phyloP scores from a whole-genome alignment of 2,888 invertebrate genomes.

The Microplitis deprimator region DNA sequence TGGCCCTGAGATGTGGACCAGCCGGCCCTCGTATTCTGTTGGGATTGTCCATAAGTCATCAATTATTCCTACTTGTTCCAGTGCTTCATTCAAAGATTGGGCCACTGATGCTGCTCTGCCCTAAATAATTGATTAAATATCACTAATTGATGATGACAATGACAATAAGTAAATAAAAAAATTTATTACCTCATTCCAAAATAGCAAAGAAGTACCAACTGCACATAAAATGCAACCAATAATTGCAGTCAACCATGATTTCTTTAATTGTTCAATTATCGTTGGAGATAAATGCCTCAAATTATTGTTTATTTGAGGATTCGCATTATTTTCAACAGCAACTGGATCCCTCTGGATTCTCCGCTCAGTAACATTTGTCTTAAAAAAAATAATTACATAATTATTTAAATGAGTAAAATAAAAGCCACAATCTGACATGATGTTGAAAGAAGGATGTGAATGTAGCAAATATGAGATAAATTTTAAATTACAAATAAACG shows the following conservation, averaged over 20 bases:
- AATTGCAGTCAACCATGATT: constrained; percentile 81
- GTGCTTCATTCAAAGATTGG: constrained; percentile 84
- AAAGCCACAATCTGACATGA: too few species aligned
- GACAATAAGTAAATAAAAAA: constrained; percentile 17
- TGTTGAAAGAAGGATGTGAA: too few species aligned
- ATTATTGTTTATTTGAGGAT: not conserved
- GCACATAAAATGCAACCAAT: constrained; percentile 79
- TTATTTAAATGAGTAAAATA: not conserved
- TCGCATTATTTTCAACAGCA: not conserved
- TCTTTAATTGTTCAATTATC: constrained; percentile 74
- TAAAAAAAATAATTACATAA: constrained; percentile 1
- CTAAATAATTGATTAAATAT: constrained; percentile 67
- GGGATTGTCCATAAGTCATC: constrained; percentile 72
- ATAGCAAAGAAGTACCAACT: constrained; percentile 80
- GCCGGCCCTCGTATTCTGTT: constrained; percentile 79
- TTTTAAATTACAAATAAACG: too few species aligned
- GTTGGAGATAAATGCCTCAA: not conserved
- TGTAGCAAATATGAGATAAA: too few species aligned
- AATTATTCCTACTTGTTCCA: constrained; percentile 74
- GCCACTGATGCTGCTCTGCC: constrained; percentile 86
- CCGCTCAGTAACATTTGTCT: not conserved
- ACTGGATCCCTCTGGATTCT: not conserved
- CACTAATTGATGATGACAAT: not conserved
- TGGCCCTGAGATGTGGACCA: constrained; percentile 85
- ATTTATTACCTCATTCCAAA: constrained; percentile 86